phyloP scores from a whole-genome alignment of 2,797 vertebrate genomes.

The Aselliscus stoliczkanus region DNA sequence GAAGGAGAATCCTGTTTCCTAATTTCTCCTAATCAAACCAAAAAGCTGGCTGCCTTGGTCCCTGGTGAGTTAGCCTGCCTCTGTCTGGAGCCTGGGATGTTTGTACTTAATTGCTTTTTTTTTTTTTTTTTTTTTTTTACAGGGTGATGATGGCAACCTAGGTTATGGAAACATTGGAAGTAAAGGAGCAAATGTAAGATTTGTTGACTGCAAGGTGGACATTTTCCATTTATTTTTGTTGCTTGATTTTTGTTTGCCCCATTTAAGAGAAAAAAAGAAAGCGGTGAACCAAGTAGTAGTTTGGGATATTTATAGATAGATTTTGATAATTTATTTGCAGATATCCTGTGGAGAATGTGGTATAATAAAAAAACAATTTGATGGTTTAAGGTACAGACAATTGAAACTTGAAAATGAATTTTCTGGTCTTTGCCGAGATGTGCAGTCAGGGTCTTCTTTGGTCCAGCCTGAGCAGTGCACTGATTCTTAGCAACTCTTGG shows the following conservation, averaged over 20 bases:
- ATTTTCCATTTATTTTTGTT: not conserved
- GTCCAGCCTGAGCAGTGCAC: not conserved
- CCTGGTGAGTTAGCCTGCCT: not conserved
- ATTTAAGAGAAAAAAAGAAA: not conserved
- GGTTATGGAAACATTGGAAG: constrained; percentile 61
- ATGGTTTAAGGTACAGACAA: not conserved
- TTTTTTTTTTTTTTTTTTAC: constrained; percentile 44
- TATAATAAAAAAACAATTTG: not conserved
- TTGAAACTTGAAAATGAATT: not conserved
- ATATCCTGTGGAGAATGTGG: not conserved
- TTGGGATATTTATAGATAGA: not conserved
- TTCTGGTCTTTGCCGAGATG: not conserved
- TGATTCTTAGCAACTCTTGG: not conserved
- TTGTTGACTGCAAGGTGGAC: not conserved
- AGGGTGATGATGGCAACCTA: constrained; percentile 71
- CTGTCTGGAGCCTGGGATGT: not conserved
- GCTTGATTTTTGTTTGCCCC: not conserved
- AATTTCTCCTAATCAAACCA: not conserved
- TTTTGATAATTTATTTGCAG: not conserved
- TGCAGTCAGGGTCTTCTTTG: not conserved
- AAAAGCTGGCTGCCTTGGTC: not conserved
- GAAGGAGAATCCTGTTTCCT: not conserved
- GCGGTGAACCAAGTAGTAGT: not conserved
- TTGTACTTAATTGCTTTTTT: not conserved
- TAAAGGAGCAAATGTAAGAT: constrained; percentile 76